Evolutionary conservation across 1,140 invertebrate species (phyloP), one percentile per base, ranked within the genome.

Genomic region (Bathynomus jamesi): DNA sequence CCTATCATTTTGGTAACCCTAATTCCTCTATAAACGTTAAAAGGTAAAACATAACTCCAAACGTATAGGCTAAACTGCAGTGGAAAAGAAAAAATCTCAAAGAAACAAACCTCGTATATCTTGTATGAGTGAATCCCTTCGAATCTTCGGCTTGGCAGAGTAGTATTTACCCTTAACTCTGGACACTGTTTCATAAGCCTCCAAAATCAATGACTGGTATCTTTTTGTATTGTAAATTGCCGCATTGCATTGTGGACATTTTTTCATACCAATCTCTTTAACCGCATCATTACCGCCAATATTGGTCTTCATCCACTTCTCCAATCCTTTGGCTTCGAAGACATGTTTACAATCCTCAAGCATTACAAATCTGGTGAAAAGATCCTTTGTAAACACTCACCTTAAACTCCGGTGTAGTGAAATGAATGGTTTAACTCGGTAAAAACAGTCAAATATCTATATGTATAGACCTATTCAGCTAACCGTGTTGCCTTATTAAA

Each of bases 171-270:
- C n/a, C n/a, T n/a, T n/a, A n/a, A n/a, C n/a, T n/a, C n/a, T n/a
- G n/a, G n/a, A n/a, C n/a, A n/a, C n/a, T n/a, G n/a, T n/a, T n/a
- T n/a, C n/a, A n/a, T n/a, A n/a, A n/a, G n/a, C n/a, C n/a, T n/a
- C n/a, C n/a, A n/a, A n/a, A n/a, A n/a, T n/a, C n/a, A n/a, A n/a
- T n/a, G n/a, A n/a, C n/a, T n/a, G n/a, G n/a, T n/a, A n/a, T n/a
- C n/a, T n/a, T n/a, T n/a, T n/a, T n/a, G n/a, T 88, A n/a, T 53
- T 53, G 46, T 53, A 53, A 21, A 53, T 53, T 21, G 46, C 11
- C 46, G 11, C 11, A 13, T 53, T 11, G 21, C 46, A 53, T 21
- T 53, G 11, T 11, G 46, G 46, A 53, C 46, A 53, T 21, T 53
- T 53, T 21, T 53, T 53, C 46, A 53, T 53, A 13, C 21, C 11